Evolutionary conservation across 2,113 vertebrate species (phyloP).

Genomic region (Addax nasomaculatus): DNA sequence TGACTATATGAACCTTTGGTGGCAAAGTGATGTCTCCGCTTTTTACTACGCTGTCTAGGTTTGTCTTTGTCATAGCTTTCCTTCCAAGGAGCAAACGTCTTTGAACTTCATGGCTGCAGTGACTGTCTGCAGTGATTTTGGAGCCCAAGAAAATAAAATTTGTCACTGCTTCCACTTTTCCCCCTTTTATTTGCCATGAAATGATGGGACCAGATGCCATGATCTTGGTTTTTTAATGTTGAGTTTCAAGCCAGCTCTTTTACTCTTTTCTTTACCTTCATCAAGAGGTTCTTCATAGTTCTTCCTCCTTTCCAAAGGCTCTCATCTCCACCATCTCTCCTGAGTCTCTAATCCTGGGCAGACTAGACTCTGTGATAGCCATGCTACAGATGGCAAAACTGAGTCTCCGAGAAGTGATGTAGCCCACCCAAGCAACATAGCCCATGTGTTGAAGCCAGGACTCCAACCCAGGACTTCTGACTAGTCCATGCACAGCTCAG

Average conservation of each 20-base stretch:
- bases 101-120: not conserved
- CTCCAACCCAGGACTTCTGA: not conserved
- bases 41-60: not conserved
- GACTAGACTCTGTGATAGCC: accelerated
- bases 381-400: not conserved
- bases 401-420: not conserved
- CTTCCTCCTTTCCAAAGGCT: not conserved
- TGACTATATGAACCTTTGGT: not conserved
- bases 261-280: not conserved
- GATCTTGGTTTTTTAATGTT: not conserved
- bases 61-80: not conserved
- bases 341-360: not conserved
- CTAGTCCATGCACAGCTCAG: accelerated
- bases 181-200: not conserved
- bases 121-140: not conserved
- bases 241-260: not conserved
- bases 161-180: not conserved
- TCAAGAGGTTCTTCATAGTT: not conserved
- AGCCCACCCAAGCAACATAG: not conserved
- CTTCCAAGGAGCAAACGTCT: not conserved
- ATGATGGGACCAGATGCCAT: not conserved
- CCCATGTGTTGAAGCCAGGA: not conserved
- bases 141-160: not conserved
- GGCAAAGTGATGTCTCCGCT: not conserved
- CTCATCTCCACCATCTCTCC: not conserved